These are phyloP conservation scores for Andrena fulva DNA, from an alignment of 2,888 invertebrate genomes.

Conservation along the genomic window DNA sequence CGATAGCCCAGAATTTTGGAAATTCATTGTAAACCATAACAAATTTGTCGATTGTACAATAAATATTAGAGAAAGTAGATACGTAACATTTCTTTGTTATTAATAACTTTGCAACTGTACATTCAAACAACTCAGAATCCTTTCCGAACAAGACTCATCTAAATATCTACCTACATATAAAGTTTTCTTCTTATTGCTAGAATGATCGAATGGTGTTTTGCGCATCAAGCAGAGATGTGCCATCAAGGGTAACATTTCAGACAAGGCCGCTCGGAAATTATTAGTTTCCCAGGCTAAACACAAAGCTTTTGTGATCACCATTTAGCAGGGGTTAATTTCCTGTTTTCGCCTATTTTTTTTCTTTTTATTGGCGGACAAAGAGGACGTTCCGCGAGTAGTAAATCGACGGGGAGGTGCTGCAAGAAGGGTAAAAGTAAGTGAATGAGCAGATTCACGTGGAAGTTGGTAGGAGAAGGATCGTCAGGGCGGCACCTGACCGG, in stretches of 20 bases:
- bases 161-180: too few species aligned
- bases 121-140: too few species aligned
- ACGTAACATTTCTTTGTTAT: too few species aligned
- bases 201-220: too few species aligned
- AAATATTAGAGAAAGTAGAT: too few species aligned
- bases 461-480: conserved; percentile 77
- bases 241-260: not conserved
- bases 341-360: conserved; percentile 39
- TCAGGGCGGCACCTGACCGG: conserved; percentile 84
- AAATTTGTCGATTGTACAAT: too few species aligned
- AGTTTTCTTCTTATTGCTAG: too few species aligned
- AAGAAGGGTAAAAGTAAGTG: conserved; percentile 72
- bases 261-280: conserved; percentile 1
- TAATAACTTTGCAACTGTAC: too few species aligned
- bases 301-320: conserved; percentile 12
- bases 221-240: too few species aligned
- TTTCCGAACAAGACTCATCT: too few species aligned
- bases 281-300: not conserved
- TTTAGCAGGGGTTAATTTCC: conserved; percentile 55
- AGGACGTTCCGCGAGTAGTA: conserved; percentile 34
- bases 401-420: conserved; percentile 41
- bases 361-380: conserved; percentile 38
- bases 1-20: too few species aligned
- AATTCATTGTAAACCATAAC: too few species aligned
- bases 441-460: conserved; percentile 70